Base-by-base conservation (phyloP, 2,113 vertebrate genomes). In the Sander vitreus region DNA sequence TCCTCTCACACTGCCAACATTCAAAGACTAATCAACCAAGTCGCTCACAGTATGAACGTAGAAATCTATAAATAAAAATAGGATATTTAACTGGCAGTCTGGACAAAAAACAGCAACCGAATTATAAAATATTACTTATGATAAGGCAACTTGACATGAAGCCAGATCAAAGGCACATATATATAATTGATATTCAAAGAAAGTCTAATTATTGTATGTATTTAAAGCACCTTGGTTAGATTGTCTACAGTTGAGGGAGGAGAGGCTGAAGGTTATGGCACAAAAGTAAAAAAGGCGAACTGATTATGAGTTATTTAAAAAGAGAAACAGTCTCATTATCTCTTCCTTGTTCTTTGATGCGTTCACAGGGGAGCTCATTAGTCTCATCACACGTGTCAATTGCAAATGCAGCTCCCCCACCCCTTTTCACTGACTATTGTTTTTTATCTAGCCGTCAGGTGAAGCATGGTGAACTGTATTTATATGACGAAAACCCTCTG, bases 281-380 rank as follows among this genome's bases (percentile, higher is more conserved):
- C 58, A 50, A 75, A 73, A 72, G 63, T 15, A 47, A 69, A 89
- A 90, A 86, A 83, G 45, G 19, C 27, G 5, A 88, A 89, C 74
- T 91, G 81, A 89, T 89, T 77, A 86, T 74, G 89, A 88, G 90
- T 89, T 93, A 81, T 85, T 78, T 83, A 89, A 92, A 89, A 92
- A 85, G 73, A 89, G 67, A 89, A 86, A 89, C 77, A 83, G 62
- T 89, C 91, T 94, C 84, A 94, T 93, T 93, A 94, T 90, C 85
- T 84, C 76, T 58, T 74, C 33, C 75, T 93, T 88, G 89, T 92
- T 94, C 88, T 92, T 92, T 92, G 92, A 94, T 94, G 92, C 91
- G 73, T 90, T 94, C 93, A 90, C 93, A 88, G 78, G 93, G 92
- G 93, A 94, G 91, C 93, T 93, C 90, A 92, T 95, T 94, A 93